These are phyloP conservation scores for Plutomurus gul DNA, from an alignment of 1,140 invertebrate species.

Conservation along the genomic window DNA sequence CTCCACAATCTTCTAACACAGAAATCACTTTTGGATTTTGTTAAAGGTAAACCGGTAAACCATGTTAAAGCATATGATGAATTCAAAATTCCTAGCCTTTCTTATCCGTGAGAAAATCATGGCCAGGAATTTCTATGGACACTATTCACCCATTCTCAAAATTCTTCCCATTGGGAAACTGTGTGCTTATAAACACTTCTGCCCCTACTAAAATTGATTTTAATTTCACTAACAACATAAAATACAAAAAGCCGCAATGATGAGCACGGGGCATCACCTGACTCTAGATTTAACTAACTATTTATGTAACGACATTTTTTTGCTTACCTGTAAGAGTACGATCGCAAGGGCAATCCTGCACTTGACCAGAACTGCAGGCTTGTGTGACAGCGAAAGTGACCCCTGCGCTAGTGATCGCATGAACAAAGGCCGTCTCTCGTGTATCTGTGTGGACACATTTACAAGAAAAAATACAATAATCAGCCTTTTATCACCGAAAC, in stretches of 20 bases:
- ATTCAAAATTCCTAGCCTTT: conserved; percentile 33
- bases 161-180: no score
- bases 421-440: conserved; percentile 88
- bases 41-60: no score
- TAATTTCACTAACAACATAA: no score
- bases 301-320: neutral
- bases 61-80: no score
- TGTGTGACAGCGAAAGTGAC: conserved; percentile 85
- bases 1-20: neutral
- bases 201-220: no score
- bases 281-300: neutral
- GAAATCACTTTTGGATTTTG: conserved; percentile 25
- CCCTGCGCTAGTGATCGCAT: conserved; percentile 90
- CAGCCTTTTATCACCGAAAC: no score
- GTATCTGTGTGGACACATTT: no score
- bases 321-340: conserved; percentile 59
- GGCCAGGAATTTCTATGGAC: conserved; percentile 28
- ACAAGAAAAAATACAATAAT: conserved; percentile 54
- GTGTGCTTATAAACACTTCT: no score
- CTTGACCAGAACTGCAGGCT: conserved; percentile 82
- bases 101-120: conserved; percentile 53
- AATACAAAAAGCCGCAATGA: no score
- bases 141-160: conserved; percentile 4
- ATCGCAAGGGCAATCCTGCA: conserved; percentile 87
- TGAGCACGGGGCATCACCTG: neutral